Conservation (phyloP, 2,113 vertebrate genomes). For the Silurus glanis region DNA sequence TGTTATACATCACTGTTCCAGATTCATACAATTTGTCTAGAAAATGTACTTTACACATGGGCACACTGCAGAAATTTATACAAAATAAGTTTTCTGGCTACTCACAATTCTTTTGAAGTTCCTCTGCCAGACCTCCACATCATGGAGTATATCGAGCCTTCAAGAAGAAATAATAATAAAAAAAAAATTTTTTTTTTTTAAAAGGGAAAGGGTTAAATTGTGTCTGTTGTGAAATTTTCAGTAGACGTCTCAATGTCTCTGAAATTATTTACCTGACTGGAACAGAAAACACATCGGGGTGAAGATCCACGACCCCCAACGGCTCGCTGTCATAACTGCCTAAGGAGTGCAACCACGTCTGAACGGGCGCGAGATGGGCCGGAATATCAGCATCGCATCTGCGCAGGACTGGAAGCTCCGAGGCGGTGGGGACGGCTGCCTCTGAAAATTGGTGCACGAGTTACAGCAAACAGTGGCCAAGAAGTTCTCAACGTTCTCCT, state of each 20-base stretch:
- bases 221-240: background rate
- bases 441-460: conserved; percentile 53
- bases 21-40: background rate
- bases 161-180: background rate
- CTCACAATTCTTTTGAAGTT: conserved; percentile 88
- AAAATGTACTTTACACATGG: background rate
- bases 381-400: conserved; percentile 70
- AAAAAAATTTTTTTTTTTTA: too few relatives aligned
- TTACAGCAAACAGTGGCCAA: background rate
- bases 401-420: conserved; percentile 73
- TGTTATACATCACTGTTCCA: too few relatives aligned
- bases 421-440: conserved; percentile 54
- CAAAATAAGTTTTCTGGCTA: conserved; percentile 26
- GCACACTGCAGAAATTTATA: background rate
- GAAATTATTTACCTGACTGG: conserved; percentile 72
- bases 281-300: conserved; percentile 84
- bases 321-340: conserved; percentile 65
- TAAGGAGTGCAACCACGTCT: conserved; percentile 82
- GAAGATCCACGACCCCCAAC: conserved; percentile 79
- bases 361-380: conserved; percentile 66
- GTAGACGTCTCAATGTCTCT: background rate
- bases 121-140: conserved; percentile 82
- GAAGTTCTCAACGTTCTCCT: too few relatives aligned
- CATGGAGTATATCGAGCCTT: conserved; percentile 83
- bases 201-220: background rate